Evolutionary conservation across 1,140 invertebrate species (phyloP), one percentile per base, ranked within the genome.

Genomic region (Bathynomus jamesi): DNA sequence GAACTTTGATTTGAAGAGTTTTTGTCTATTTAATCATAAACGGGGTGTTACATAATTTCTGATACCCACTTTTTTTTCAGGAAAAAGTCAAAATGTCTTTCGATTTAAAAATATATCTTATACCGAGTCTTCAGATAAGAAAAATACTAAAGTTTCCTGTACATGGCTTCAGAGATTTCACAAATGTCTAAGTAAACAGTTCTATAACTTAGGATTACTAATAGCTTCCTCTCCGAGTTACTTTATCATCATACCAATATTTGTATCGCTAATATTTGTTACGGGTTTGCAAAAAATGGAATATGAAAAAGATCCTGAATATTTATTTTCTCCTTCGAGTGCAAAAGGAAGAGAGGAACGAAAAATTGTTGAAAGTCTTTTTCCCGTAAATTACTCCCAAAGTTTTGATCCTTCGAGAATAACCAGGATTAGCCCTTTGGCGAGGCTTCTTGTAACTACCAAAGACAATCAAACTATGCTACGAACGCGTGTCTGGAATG

Each of bases 291-390:
- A 95, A 82, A 86, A 86, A 79, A 87, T 95, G 62, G 83, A 90
- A 75, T 94, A 93, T 82, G 91, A 93, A 84, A 93, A 94, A 81
- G 93, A 96, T 83, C 93, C 93, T 0, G 93, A 95, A 81, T 95
- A 94, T 82, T 85, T 96, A 5, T 96, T 95, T 83, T 92, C 91
- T 13, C 93, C 93, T 0, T 85, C 92, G 65, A 89, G 91, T 78
- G 93, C 93, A 0, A 88, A 89, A 69, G 91, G 81, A 2, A 82
- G 82, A 69, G 82, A 85, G 63, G 93, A 95, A 79, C 85, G 93
- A 75, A 86, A 87, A n/a, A 86, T 94, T 62, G 89, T 93, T 24
- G 92, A 95, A 79, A 85, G 88, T 73, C 71, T 87, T 76, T 96
- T 95, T 81, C 94, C 91, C 84, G 89, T 94, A 68, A 95, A 96